Evolutionary conservation across 1,140 invertebrate species (phyloP).

Genomic region (Pseudachorutes palmiensis): DNA sequence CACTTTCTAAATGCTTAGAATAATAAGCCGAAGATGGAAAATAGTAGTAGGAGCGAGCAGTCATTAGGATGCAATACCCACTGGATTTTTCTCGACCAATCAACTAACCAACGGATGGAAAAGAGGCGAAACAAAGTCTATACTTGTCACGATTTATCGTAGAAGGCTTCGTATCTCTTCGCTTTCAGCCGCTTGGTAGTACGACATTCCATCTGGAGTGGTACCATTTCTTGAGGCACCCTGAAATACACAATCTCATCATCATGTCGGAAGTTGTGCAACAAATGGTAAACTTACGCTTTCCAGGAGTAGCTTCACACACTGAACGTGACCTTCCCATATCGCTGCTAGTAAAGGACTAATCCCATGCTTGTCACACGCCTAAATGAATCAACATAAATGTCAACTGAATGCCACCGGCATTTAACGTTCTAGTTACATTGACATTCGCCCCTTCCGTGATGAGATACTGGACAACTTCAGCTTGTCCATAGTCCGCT

Average conservation of each 20-base stretch:
- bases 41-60: too few species aligned
- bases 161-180: conserved; percentile 60
- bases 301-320: conserved; percentile 76
- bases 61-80: too few species aligned
- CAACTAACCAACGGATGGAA: too few species aligned
- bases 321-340: conserved; percentile 89
- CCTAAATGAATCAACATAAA: conserved; percentile 49
- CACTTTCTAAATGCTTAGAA: too few species aligned
- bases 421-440: conserved; percentile 49
- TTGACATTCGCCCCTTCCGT: conserved; percentile 83
- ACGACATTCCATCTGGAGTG: conserved; percentile 71
- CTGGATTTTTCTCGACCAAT: too few species aligned
- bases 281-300: conserved; percentile 53
- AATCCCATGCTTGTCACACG: conserved; percentile 87
- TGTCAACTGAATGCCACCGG: conserved; percentile 4
- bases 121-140: too few species aligned
- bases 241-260: too few species aligned
- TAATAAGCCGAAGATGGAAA: too few species aligned
- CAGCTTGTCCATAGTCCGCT: conserved; percentile 87
- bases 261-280: too few species aligned
- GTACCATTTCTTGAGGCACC: conserved; percentile 73
- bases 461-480: conserved; percentile 80
- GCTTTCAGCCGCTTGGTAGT: conserved; percentile 82
- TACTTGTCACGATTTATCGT: conserved; percentile 19
- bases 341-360: conserved; percentile 84